Percentiles rank a stretch among this genome's conserved stretches.
These are phyloP conservation scores for Ophiodon elongatus DNA, from an alignment of 2,113 vertebrate species.

Conservation along the genomic window DNA sequence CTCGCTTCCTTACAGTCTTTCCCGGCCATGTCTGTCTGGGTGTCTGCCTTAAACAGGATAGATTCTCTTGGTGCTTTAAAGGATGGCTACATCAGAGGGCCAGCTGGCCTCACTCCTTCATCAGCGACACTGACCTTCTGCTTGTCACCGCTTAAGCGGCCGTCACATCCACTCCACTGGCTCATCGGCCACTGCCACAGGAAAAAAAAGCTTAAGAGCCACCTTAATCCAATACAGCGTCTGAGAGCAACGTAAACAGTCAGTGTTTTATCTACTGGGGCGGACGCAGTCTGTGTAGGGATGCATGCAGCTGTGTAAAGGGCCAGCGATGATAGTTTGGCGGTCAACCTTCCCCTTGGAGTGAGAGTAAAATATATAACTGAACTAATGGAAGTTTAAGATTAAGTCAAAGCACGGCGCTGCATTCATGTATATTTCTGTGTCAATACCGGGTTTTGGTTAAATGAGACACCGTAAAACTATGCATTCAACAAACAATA, in stretches of 20 bases:
- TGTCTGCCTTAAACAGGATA: slow-evolving; percentile 80
- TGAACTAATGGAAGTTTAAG: slow-evolving; percentile 24
- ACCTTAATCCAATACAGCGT: slow-evolving; percentile 79
- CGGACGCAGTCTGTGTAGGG: slow-evolving; percentile 32
- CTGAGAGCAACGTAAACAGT: slow-evolving; percentile 73
- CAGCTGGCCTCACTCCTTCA: slow-evolving; percentile 81
- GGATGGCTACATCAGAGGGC: slow-evolving; percentile 81
- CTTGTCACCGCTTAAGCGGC: slow-evolving; percentile 82
- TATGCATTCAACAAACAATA: neutral
- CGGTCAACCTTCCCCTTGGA: slow-evolving; percentile 8
- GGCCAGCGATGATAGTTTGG: slow-evolving; percentile 23
- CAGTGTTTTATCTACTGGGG: slow-evolving; percentile 75
- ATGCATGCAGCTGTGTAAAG: slow-evolving; percentile 28
- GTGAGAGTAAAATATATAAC: slow-evolving; percentile 20
- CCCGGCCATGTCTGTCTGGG: slow-evolving; percentile 62
- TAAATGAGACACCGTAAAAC: slow-evolving; percentile 2
- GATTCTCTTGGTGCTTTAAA: slow-evolving; percentile 80
- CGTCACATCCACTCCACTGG: slow-evolving; percentile 81
- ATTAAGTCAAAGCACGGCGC: neutral
- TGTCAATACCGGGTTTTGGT: neutral
- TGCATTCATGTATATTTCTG: neutral
- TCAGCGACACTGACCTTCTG: slow-evolving; percentile 82
- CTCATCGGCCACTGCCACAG: slow-evolving; percentile 80
- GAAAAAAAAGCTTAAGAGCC: slow-evolving; percentile 70
- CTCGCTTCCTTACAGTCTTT: slow-evolving; percentile 43